These are phyloP conservation scores for Anomalospiza imberbis DNA, from an alignment of 2,797 vertebrate genomes.

Conservation along the genomic window DNA sequence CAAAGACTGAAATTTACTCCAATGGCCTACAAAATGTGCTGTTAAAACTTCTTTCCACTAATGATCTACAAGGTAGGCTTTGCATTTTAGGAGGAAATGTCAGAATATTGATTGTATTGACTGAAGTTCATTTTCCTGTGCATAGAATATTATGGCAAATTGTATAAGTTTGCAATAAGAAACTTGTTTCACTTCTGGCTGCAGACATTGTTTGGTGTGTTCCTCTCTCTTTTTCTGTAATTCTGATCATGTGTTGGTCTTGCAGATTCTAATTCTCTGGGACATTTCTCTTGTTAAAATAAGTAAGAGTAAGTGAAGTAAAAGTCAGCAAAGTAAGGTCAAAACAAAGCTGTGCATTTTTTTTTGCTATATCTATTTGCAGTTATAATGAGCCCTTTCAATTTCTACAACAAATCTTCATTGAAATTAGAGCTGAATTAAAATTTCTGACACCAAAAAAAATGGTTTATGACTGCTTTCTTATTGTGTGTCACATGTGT, in stretches of 20 bases:
- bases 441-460: background rate
- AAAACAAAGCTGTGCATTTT: background rate
- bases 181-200: background rate
- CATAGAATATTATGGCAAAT: background rate
- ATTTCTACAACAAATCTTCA: background rate
- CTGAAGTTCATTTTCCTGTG: background rate
- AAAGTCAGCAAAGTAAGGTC: background rate
- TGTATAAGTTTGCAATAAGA: background rate
- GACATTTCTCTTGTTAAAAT: background rate
- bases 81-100: background rate
- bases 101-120: background rate
- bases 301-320: background rate
- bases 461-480: background rate
- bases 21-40: background rate
- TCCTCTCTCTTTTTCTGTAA: background rate
- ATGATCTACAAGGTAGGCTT: background rate
- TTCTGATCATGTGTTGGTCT: background rate
- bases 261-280: background rate
- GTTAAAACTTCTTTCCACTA: background rate
- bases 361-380: background rate
- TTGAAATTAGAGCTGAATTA: background rate
- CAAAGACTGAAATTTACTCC: background rate
- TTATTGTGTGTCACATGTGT: background rate
- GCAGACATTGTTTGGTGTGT: background rate
- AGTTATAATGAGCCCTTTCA: background rate